A percentile compares a stretch with the other conserved stretches of the same genome.
These are phyloP conservation scores for Electrona antarctica DNA, from an alignment of 2,113 vertebrate genomes.

Conservation along the genomic window DNA sequence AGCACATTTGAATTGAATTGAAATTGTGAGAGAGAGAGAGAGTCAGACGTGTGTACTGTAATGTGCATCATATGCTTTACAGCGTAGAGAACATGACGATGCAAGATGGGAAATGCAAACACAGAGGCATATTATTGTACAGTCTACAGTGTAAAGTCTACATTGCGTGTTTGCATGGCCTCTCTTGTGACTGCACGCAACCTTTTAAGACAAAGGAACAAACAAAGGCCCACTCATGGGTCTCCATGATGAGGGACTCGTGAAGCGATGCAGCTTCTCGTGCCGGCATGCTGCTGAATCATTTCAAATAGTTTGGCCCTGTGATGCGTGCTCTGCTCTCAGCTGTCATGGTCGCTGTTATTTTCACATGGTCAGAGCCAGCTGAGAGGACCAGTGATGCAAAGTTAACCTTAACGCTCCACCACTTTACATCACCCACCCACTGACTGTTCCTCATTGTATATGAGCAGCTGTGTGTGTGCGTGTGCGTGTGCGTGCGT, in stretches of 20 bases:
- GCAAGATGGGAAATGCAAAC: too few species aligned
- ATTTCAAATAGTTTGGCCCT: not conserved
- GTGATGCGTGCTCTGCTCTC: constrained; percentile 1
- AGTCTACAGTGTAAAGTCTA: too few species aligned
- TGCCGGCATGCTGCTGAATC: not conserved
- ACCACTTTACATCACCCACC: constrained; percentile 3
- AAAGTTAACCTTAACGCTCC: constrained; percentile 31
- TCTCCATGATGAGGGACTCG: constrained; percentile 38
- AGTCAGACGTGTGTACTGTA: not conserved
- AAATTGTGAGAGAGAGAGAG: not conserved
- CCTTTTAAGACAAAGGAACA: constrained; percentile 41
- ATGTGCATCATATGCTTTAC: not conserved
- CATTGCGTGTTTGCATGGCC: too few species aligned
- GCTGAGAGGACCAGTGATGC: constrained; percentile 8
- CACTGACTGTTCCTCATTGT: constrained; percentile 19
- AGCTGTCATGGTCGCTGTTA: constrained; percentile 22
- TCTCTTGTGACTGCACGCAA: too few species aligned
- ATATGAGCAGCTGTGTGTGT: not conserved
- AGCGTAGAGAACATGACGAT: too few species aligned
- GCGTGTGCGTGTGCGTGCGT: not conserved
- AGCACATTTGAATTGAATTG: too few species aligned
- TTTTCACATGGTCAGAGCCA: constrained; percentile 49
- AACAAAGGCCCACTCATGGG: constrained; percentile 49
- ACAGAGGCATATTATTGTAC: too few species aligned
- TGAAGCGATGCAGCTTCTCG: constrained; percentile 50